Evolutionary conservation across 1,140 invertebrate species (phyloP), one percentile per base, ranked within the genome.

Genomic region (Chelonus insularis): DNA sequence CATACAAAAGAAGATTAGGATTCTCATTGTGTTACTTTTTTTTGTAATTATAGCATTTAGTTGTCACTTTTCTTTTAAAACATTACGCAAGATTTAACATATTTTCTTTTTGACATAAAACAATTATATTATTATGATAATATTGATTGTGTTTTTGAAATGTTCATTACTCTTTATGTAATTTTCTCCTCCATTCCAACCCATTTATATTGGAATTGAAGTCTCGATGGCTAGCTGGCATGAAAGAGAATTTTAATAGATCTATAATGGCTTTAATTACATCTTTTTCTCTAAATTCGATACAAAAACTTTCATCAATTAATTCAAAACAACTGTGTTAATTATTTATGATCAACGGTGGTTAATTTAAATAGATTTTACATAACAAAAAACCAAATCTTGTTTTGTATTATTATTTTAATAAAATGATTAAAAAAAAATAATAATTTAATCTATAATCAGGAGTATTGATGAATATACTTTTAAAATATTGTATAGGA

Each of bases 1-100:
- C 75, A 73, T 81, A 81, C 71, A 81, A 81, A 81, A 65, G 68
- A 75, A 72, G 68, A 74, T 68, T 67, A 48, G 54, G 51, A 57
- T 66, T 57, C 41, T 68, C 57, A 63, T 50, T 67, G 52, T 60
- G 16, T 60, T 63, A 39, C 47, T 47, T 59, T 65, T 34, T 57
- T 52, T 11, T 45, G 21, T 37, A 56, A 65, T 63, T 68, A 36
- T 54, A n/a, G n/a, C n/a, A n/a, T n/a, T n/a, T n/a, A n/a, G n/a
- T n/a, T n/a, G n/a, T n/a, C n/a, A n/a, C n/a, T n/a, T 54, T 37
- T 65, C 34, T 57, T 43, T 34, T 16, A 52, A 54, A 45, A 60
- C 48, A 12, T 21, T 41, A 11, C 43, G 20, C 18, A 57, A 50
- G 16, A 57, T 43, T 51, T 55, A 29, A 41, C 48, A 37, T 60